Evolutionary conservation across 2,888 invertebrate genomes (phyloP).

Genomic region (Miltochrista miniata): DNA sequence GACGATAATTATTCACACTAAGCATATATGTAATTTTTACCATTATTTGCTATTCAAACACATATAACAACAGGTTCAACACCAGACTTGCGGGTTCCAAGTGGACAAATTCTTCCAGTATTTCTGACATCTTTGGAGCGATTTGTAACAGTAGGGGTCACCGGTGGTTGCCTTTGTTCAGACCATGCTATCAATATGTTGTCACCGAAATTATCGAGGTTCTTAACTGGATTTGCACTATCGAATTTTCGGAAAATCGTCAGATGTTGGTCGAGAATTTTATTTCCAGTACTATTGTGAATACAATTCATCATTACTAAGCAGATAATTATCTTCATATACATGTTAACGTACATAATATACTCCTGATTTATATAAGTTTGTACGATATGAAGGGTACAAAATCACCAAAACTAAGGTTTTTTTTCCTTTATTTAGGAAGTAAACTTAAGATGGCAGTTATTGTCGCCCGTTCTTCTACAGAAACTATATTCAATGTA

Average conservation of each 20-base stretch:
- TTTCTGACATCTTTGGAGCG: not conserved
- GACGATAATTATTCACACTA: too few relatives aligned
- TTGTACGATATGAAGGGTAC: too few relatives aligned
- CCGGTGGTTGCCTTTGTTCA: conserved; percentile 1
- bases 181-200: not conserved
- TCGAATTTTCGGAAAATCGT: not conserved
- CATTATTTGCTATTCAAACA: not conserved
- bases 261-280: not conserved
- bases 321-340: not conserved
- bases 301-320: not conserved
- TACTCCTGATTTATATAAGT: too few relatives aligned
- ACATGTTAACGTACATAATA: not conserved
- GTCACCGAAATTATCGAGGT: not conserved
- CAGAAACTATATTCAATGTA: too few relatives aligned
- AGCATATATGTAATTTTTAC: too few relatives aligned
- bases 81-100: not conserved
- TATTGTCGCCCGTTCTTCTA: too few relatives aligned
- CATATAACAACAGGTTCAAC: not conserved
- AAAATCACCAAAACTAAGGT: too few relatives aligned
- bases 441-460: too few relatives aligned
- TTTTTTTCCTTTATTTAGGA: too few relatives aligned
- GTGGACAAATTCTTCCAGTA: not conserved
- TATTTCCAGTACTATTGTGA: not conserved
- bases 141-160: not conserved
- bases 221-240: not conserved